Conservation (phyloP, 2,113 vertebrate genomes). For the Sigmodon hispidus region DNA sequence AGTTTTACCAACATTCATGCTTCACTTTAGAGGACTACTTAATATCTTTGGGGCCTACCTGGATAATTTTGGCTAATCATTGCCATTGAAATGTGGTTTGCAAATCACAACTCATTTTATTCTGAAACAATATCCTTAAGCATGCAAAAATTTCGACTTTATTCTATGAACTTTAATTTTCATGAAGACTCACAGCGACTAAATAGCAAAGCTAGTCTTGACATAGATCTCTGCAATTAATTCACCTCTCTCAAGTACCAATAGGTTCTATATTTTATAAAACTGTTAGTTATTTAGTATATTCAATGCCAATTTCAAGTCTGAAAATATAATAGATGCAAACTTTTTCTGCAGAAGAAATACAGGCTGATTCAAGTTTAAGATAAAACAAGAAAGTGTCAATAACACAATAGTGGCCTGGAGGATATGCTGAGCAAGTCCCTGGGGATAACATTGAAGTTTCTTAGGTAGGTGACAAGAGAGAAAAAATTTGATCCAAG, state of each 20-base stretch:
- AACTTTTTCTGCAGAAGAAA: background rate
- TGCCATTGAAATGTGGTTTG: background rate
- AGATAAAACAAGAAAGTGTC: background rate
- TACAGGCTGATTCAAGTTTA: conserved; percentile 1
- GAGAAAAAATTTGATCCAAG: background rate
- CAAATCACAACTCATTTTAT: background rate
- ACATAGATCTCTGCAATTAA: background rate
- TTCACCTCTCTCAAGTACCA: background rate
- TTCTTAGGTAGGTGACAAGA: background rate
- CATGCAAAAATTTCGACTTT: background rate
- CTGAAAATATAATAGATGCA: background rate
- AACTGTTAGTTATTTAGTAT: background rate
- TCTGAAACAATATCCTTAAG: background rate
- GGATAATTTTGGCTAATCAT: background rate
- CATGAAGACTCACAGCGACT: background rate
- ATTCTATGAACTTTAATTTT: background rate
- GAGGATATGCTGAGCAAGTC: background rate
- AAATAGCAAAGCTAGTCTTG: background rate
- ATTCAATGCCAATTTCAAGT: background rate
- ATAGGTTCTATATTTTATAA: background rate
- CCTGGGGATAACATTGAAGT: background rate
- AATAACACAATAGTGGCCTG: background rate
- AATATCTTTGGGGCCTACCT: background rate
- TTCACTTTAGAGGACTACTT: background rate
- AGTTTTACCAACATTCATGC: conserved; percentile 1